Conservation (phyloP, 1,140 invertebrate genomes). For the Pseudomyrmex flavicornis region DNA sequence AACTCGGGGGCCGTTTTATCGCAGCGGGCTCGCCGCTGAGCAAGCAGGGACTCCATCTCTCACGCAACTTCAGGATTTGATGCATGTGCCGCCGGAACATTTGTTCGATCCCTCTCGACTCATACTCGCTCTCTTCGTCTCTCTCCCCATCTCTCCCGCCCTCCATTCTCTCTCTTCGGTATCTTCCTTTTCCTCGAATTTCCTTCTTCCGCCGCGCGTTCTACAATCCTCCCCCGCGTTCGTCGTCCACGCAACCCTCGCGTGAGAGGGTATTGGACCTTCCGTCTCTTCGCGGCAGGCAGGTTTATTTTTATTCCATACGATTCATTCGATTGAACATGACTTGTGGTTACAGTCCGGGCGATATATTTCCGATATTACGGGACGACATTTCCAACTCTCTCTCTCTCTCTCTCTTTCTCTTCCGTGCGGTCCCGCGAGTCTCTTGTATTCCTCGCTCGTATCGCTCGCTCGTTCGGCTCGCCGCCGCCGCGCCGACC, state of each 20-base stretch:
- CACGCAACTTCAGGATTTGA: slow-evolving; percentile 67
- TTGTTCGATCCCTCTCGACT: slow-evolving; percentile 59
- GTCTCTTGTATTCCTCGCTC: slow-evolving; percentile 76
- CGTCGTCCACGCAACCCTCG: background rate
- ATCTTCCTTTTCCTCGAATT: slow-evolving; percentile 50
- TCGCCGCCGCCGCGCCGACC: slow-evolving; percentile 12
- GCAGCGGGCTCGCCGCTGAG: slow-evolving; percentile 50
- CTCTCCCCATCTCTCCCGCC: background rate
- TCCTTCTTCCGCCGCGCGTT: slow-evolving; percentile 31
- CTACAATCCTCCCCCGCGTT: background rate
- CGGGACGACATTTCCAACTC: slow-evolving; percentile 77
- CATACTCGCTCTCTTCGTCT: background rate
- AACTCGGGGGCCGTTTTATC: slow-evolving; percentile 62
- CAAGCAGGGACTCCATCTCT: slow-evolving; percentile 66
- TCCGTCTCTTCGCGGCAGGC: slow-evolving; percentile 69
- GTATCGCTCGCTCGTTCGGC: slow-evolving; percentile 52
- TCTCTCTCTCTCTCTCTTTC: background rate
- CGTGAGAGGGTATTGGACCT: slow-evolving; percentile 60
- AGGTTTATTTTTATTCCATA: slow-evolving; percentile 82
- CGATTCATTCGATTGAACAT: slow-evolving; percentile 83
- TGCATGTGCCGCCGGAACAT: slow-evolving; percentile 64
- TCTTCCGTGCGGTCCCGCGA: slow-evolving; percentile 59
- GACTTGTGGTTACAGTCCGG: slow-evolving; percentile 80
- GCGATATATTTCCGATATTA: slow-evolving; percentile 83
- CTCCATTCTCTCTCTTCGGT: background rate